Conservation (phyloP, 1,140 invertebrate species). For the Lutraria rhynchaena region DNA sequence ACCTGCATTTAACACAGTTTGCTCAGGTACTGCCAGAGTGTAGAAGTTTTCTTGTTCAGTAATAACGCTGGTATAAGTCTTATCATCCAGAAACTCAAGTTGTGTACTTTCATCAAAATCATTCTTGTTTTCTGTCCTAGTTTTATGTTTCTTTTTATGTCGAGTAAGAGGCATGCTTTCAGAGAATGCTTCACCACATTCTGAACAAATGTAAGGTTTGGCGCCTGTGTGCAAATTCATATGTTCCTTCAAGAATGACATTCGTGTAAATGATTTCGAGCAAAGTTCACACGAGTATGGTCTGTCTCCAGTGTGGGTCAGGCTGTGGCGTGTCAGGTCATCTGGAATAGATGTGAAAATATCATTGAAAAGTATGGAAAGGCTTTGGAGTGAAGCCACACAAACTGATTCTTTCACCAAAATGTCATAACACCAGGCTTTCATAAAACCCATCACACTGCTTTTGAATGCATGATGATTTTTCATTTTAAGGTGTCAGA, state of each 20-base stretch:
- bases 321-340: conserved; percentile 26
- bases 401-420: no score
- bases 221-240: conserved; percentile 51
- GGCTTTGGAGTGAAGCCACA: no score
- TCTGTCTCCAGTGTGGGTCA: conserved; percentile 88
- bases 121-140: conserved; percentile 78
- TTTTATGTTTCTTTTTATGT: conserved; percentile 79
- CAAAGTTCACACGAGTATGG: conserved; percentile 97
- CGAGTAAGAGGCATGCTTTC: conserved; percentile 80
- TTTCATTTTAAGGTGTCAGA: no score
- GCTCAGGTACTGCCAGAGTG: neutral
- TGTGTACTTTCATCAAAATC: conserved; percentile 28
- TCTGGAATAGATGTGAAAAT: conserved; percentile 12
- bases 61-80: neutral
- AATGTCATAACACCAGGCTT: no score
- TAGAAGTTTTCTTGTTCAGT: neutral
- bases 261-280: conserved; percentile 95
- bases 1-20: conserved; percentile 4
- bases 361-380: no score
- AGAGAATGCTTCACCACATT: conserved; percentile 58
- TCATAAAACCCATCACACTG: no score
- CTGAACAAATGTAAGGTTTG: conserved; percentile 53
- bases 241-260: conserved; percentile 95
- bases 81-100: conserved; percentile 4
- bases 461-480: no score